phyloP scores from a whole-genome alignment of 2,888 invertebrate species.

The Leucoptera coffeella region DNA sequence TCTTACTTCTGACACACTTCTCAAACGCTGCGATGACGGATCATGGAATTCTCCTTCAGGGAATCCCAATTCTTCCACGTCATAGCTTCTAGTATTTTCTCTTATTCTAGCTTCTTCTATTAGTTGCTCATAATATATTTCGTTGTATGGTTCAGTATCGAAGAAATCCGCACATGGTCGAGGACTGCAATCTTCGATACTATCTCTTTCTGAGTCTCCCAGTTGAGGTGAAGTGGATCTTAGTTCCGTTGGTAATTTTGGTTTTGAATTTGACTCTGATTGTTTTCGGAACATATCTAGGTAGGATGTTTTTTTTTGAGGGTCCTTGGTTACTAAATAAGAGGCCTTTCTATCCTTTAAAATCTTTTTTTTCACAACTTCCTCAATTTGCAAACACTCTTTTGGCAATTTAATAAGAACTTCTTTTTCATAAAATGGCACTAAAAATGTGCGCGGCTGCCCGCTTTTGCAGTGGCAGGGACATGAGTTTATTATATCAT shows the following conservation, averaged over 20 bases:
- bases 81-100: slow-evolving; percentile 14
- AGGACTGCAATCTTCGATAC: slow-evolving; percentile 16
- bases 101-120: slow-evolving; percentile 22
- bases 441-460: too few relatives aligned
- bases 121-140: slow-evolving; percentile 34
- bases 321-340: slow-evolving; percentile 28
- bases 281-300: slow-evolving; percentile 36
- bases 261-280: too few relatives aligned
- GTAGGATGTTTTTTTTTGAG: slow-evolving; percentile 19
- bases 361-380: slow-evolving; percentile 8
- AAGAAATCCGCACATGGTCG: slow-evolving; percentile 19
- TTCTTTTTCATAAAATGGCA: slow-evolving; percentile 43
- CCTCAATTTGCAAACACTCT: slow-evolving; percentile 6
- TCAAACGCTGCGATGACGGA: slow-evolving; percentile 12
- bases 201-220: slow-evolving; percentile 37
- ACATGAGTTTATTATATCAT: too few relatives aligned
- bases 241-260: slow-evolving; percentile 16
- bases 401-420: slow-evolving; percentile 35
- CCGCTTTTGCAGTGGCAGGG: too few relatives aligned
- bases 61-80: slow-evolving; percentile 17
- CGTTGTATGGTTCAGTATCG: slow-evolving; percentile 37
- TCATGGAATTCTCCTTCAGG: slow-evolving; percentile 12
- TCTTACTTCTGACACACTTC: slow-evolving; percentile 31
- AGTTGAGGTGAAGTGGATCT: slow-evolving; percentile 34
- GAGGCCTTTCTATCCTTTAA: not conserved